Conservation (phyloP, 2,888 invertebrate genomes). For the Apodemia hepburni region DNA sequence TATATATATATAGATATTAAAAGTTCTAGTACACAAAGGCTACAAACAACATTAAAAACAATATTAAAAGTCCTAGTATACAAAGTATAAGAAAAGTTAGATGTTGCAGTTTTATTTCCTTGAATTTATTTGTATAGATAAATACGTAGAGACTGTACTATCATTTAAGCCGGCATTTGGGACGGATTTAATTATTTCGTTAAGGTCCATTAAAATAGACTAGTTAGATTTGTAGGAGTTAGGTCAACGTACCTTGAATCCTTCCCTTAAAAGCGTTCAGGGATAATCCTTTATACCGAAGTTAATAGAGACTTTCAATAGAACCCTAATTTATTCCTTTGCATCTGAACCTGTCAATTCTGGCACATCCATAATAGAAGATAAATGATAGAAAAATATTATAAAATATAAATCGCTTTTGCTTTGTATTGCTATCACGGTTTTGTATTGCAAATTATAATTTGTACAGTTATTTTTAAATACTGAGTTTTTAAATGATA, state of each 20-base stretch:
- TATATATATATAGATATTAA: no score
- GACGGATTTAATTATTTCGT: neutral
- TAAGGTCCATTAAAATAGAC: neutral
- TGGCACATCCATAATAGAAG: constrained; percentile 6
- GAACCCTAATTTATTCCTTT: constrained; percentile 2
- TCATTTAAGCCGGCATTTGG: neutral
- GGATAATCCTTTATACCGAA: constrained; percentile 3
- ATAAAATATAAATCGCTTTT: neutral
- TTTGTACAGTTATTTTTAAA: neutral
- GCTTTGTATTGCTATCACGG: neutral
- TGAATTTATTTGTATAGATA: neutral
- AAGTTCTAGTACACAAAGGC: no score
- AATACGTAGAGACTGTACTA: neutral
- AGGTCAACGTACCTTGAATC: neutral
- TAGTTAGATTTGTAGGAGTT: neutral
- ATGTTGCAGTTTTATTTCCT: neutral
- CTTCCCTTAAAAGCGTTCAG: neutral
- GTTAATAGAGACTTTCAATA: constrained; percentile 1
- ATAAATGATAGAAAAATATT: constrained; percentile 3
- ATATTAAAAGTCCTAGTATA: no score
- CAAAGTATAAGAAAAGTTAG: neutral
- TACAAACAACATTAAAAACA: no score
- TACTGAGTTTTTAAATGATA: no score
- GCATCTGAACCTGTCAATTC: constrained; percentile 3
- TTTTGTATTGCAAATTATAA: neutral